Evolutionary conservation across 2,888 invertebrate genomes (phyloP), one percentile per base, ranked within the genome.

Genomic region (Mythimna albipuncta): DNA sequence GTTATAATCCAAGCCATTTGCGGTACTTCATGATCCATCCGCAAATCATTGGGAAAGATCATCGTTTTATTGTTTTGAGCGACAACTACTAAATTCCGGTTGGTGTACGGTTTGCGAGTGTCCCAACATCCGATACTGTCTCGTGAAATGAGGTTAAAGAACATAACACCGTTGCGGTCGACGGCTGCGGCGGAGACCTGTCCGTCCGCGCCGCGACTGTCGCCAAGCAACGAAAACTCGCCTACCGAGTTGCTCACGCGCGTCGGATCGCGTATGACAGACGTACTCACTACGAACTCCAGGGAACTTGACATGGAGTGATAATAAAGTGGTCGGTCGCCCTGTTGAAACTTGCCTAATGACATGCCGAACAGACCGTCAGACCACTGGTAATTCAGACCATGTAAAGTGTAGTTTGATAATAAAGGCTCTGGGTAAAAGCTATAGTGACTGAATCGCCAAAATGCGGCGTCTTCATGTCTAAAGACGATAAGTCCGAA

Each of bases 121-220:
- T 98, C 97, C 98, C 98, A 98, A 92, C 98, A 98, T 81, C 98
- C 98, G 63, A 98, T 97, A 77, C 98, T 97, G 91, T 98, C 98
- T 76, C 97, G 97, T 71, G 98, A 98, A 68, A 98, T 97, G 91
- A 98, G 97, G 96, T 98, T 98, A 91, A 97, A 98, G 93, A 98
- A 98, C 97, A 98, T 97, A 21, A 98, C 96, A 76, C 98, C 98
- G 89, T 97, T 97, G 84, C 97, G 96, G 89, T 98, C 98, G 88
- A 98, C 97, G 47, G 97, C 98, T 47, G 98, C 97, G 52, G 98
- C 98, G 0, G 98, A 98, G 19, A 98, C 97, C 85, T 98, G 98
- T 2, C 98, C 98, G 67, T 92, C 89, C 63, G 90, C 88, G 50
- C 97, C 97, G 47, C 97, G 96, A 85, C 97, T 92, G 81, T 95